Conservation (phyloP, 2,113 vertebrate genomes). For the Cavia porcellus region DNA sequence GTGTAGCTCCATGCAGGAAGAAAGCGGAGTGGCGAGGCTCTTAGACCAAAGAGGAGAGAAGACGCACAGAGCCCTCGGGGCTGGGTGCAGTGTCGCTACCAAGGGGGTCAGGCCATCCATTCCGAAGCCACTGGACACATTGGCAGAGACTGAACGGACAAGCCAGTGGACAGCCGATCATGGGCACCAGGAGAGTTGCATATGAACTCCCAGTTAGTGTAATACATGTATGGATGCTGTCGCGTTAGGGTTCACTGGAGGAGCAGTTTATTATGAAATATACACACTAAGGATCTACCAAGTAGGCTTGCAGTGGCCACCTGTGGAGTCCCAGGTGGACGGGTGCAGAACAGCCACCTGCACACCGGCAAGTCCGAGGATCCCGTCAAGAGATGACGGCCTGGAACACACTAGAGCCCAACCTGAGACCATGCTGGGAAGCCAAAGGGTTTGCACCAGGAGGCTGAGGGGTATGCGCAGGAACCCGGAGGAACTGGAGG, state of each 20-base stretch:
- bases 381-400: background rate
- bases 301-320: background rate
- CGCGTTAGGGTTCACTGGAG: background rate
- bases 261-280: background rate
- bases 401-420: background rate
- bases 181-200: background rate
- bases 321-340: background rate
- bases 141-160: background rate
- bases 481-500: background rate
- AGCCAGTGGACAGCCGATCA: too few species aligned
- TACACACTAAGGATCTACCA: background rate
- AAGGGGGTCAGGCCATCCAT: too few species aligned
- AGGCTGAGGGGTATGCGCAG: background rate
- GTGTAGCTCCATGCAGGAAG: background rate
- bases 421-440: background rate
- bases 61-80: rapidly evolving
- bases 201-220: background rate
- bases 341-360: background rate
- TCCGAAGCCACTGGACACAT: background rate
- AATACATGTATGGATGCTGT: background rate
- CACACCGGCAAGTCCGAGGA: background rate
- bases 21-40: too few species aligned
- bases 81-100: background rate
- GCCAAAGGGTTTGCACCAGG: background rate
- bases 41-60: background rate